phyloP scores from a whole-genome alignment of 1,140 invertebrate genomes.

The Leptinotarsa undecemlineata region DNA sequence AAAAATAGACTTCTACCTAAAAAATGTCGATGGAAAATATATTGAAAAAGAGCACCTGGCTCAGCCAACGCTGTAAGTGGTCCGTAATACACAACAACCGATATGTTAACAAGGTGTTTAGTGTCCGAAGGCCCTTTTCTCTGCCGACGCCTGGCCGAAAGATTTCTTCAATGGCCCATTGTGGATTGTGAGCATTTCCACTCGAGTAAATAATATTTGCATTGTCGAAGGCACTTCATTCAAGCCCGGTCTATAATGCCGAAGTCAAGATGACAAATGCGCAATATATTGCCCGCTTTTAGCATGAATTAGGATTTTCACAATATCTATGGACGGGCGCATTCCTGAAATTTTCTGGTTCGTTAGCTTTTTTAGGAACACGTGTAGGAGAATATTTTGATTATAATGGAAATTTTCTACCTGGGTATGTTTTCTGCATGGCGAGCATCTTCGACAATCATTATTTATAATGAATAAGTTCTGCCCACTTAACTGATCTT shows the following conservation, averaged over 20 bases:
- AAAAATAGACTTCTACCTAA: too few species aligned
- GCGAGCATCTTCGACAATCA: not conserved
- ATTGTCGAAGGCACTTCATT: conserved; percentile 26
- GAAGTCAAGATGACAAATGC: conserved; percentile 28
- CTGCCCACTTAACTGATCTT: not conserved
- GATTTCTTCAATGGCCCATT: conserved; percentile 6
- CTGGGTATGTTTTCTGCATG: conserved; percentile 17
- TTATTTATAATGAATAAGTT: not conserved
- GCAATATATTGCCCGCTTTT: conserved; percentile 26
- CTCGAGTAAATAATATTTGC: conserved; percentile 26
- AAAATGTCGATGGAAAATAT: too few species aligned
- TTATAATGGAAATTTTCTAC: conserved; percentile 16
- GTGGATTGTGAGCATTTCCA: conserved; percentile 24
- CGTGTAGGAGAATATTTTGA: conserved; percentile 20
- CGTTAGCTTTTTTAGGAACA: conserved; percentile 20
- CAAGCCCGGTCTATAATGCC: conserved; percentile 11
- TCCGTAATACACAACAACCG: conserved; percentile 18
- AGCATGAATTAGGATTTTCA: conserved; percentile 8
- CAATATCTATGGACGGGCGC: not conserved
- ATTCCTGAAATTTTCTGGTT: conserved; percentile 27
- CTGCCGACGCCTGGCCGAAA: not conserved
- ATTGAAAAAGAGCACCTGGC: not conserved
- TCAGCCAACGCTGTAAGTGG: not conserved
- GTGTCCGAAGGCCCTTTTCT: not conserved
- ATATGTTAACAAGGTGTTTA: conserved; percentile 23